Base-by-base conservation (phyloP, 2,113 vertebrate genomes). In the Gopherus flavomarginatus region DNA sequence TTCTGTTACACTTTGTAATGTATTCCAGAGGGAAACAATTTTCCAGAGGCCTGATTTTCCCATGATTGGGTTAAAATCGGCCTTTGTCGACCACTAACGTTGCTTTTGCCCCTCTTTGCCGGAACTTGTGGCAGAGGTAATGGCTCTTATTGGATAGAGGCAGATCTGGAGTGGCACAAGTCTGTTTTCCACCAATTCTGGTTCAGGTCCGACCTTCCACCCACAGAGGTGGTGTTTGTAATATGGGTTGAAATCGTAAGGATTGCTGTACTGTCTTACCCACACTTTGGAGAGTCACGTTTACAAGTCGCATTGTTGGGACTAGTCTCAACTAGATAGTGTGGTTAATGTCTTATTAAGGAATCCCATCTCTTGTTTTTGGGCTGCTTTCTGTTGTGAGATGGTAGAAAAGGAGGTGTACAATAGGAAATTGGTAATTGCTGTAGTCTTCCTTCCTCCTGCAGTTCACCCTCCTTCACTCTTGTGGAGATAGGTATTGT, bases 91-190 rank as follows among this genome's bases (percentile, higher is more conserved):
- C 90, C 90, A 81, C 88, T 97, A 85, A 96, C 91, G 1, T 12
- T 1, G 2, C 77, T 96, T 96, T 88, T 92, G 81, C 90, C 38
- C 89, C 86, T 92, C 90, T 91, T 88, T 79, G 89, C 96, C 95
- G 96, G 96, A 97, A 96, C 92, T 94, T 86, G 92, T 97, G 94
- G 95, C 95, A 97, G 96, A 85, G 90, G 94, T 94, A 96, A 96
- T 97, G 91, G 88, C 90, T 92, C 94, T 97, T 95, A 96, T 90
- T 96, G 94, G 87, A 91, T 16, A 91, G 96, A 88, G 81, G 87
- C 96, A 95, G 94, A 75, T 95, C 93, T 95, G 96, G 94, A 97
- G 95, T 93, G 95, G 92, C 93, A 88, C 11, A 90, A 79, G 90
- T 90, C 29, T 95, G 89, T 88, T 93, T 93, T 94, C 85, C n/a